phyloP scores from a whole-genome alignment of 2,113 vertebrate genomes.

The Psettodes erumei region DNA sequence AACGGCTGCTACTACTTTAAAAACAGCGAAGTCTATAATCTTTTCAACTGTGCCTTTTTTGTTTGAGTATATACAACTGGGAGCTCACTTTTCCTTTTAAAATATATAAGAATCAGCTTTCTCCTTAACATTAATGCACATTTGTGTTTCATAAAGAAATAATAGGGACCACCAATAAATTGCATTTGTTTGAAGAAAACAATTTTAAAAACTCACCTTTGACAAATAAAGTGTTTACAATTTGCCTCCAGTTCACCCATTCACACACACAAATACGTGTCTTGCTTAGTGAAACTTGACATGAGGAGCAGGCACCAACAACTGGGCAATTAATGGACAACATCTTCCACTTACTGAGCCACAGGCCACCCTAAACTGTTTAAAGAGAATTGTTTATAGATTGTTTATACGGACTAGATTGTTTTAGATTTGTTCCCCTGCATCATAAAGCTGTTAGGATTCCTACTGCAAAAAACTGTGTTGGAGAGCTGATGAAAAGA shows the following conservation, averaged over 20 bases:
- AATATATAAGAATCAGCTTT: neutral
- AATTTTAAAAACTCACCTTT: too few relatives aligned
- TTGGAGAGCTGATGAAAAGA: neutral
- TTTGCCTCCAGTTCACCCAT: neutral
- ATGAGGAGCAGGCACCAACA: neutral
- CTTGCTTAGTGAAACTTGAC: neutral
- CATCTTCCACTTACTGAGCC: neutral
- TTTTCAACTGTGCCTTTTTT: neutral
- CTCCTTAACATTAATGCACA: neutral
- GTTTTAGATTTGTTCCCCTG: neutral
- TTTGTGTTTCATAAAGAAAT: neutral
- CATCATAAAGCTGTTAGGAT: neutral
- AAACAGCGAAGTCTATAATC: neutral
- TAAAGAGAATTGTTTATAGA: neutral
- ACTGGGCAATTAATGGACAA: neutral
- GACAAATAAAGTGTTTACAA: too few relatives aligned
- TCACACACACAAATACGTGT: neutral
- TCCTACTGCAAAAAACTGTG: neutral
- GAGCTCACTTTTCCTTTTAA: neutral
- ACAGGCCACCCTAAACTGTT: neutral
- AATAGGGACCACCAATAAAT: too few relatives aligned
- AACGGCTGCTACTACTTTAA: neutral
- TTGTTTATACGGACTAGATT: neutral
- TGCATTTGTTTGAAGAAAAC: too few relatives aligned
- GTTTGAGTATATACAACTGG: neutral